Conservation (phyloP, 2,797 vertebrate species). For the Parauchenoglanis ngamensis region DNA sequence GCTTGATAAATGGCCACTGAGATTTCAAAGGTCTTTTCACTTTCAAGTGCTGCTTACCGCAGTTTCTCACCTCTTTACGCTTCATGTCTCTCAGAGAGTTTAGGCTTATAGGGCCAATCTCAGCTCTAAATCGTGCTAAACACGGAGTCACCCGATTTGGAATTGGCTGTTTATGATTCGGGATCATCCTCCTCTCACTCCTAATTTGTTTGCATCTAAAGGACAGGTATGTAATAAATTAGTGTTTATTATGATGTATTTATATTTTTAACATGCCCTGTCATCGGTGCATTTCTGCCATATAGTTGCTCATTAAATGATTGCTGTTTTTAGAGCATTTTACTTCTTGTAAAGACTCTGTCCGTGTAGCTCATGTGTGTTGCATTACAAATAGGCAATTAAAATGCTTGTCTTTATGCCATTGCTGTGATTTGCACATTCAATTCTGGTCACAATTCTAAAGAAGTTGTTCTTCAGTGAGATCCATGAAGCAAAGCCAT, state of each 20-base stretch:
- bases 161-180: slow-evolving; percentile 14
- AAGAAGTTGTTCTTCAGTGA: not conserved
- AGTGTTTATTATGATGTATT: not conserved
- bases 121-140: slow-evolving; percentile 5
- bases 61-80: slow-evolving; percentile 27
- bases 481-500: not conserved
- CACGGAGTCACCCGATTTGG: slow-evolving; percentile 39
- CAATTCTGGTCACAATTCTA: not conserved
- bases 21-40: slow-evolving; percentile 41
- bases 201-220: slow-evolving; percentile 45
- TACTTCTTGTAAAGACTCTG: not conserved
- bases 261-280: not conserved
- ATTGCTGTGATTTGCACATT: not conserved
- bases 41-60: slow-evolving; percentile 35
- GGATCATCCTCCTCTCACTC: slow-evolving; percentile 37
- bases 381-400: not conserved
- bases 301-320: not conserved
- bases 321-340: not conserved
- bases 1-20: slow-evolving; percentile 25
- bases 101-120: not conserved
- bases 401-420: not conserved
- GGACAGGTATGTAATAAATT: slow-evolving; percentile 6
- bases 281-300: not conserved
- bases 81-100: slow-evolving; percentile 21
- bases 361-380: not conserved